Base-by-base conservation (phyloP, 1,140 invertebrate species). In the Drosophila sproati region DNA sequence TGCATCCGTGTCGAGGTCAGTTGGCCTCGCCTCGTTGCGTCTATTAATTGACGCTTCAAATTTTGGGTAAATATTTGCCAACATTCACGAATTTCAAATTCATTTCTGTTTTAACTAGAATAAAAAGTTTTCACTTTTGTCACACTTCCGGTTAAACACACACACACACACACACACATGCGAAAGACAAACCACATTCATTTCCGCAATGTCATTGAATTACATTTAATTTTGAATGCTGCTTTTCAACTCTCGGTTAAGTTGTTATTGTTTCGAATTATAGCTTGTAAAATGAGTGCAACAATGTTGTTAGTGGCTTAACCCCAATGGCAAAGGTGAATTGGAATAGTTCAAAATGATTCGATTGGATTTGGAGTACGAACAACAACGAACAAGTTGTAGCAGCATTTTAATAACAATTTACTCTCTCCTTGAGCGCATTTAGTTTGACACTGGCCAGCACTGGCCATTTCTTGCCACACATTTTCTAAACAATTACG, bases 161-260 rank as follows among this genome's bases (percentile, higher is more conserved):
- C 41, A 41, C 37, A 37, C 29, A 32, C 35, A 60, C n/a, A 43
- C 57, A 52, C 20, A 29, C 28, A 35, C 2, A 45, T 51, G 52
- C 48, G 29, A 3, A 4, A 28, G n/a, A n/a, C 31, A 63, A 75
- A 74, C 75, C 76, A 45, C 76, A 61, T 71, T 75, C 64, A 78
- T 78, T 78, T 78, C 76, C 76, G 76, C 55, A 71, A 75, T 71
- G 63, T 75, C 72, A 71, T 60, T 70, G 72, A 57, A 74, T 77
- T 69, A 77, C 35, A 74, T 78, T 75, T 74, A 73, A 74, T 77
- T 74, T 69, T 69, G 69, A 77, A 77, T 77, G 64, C 54, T 37
- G 39, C 32, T 37, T 45, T 63, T 70, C 59, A 74, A 57, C 35
- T 62, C 10, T 52, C 45, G 48, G 34, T 45, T 55, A n/a, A 41